phyloP scores from a whole-genome alignment of 2,113 vertebrate genomes.

The Ceuthmochares aereus region DNA sequence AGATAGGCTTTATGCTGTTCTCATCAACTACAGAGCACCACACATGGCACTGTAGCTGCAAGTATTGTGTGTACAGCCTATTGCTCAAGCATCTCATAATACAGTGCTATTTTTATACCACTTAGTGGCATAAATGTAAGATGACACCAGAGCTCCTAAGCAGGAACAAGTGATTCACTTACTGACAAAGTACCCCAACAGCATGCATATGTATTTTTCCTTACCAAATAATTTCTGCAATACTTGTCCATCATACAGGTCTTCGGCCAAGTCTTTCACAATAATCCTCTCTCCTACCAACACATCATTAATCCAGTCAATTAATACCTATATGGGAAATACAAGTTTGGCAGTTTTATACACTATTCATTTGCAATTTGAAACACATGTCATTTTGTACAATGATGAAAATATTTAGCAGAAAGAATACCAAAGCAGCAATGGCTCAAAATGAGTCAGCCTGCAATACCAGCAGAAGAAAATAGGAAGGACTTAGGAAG shows the following conservation, averaged over 20 bases:
- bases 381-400: slow-evolving; percentile 33
- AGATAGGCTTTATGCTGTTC: slow-evolving; percentile 41
- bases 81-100: slow-evolving; percentile 7
- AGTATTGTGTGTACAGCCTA: background rate
- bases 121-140: slow-evolving; percentile 36
- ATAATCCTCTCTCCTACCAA: slow-evolving; percentile 91
- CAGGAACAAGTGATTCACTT: background rate
- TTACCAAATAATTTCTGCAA: slow-evolving; percentile 92
- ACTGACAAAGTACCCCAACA: slow-evolving; percentile 3
- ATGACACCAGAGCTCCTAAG: background rate
- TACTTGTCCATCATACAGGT: slow-evolving; percentile 90
- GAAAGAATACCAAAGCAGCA: background rate
- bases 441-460: background rate
- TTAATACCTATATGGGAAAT: slow-evolving; percentile 82
- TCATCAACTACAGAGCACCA: slow-evolving; percentile 26
- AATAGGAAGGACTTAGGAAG: background rate
- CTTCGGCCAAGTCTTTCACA: slow-evolving; percentile 90
- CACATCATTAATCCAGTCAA: slow-evolving; percentile 93
- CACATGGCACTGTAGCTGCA: background rate
- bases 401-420: background rate
- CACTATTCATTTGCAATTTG: slow-evolving; percentile 48
- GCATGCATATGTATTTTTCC: background rate
- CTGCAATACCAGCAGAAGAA: background rate
- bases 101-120: slow-evolving; percentile 49
- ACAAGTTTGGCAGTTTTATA: slow-evolving; percentile 52